Conservation (phyloP, 64 coral and sea anemone species). For the Acropora yongei region DNA sequence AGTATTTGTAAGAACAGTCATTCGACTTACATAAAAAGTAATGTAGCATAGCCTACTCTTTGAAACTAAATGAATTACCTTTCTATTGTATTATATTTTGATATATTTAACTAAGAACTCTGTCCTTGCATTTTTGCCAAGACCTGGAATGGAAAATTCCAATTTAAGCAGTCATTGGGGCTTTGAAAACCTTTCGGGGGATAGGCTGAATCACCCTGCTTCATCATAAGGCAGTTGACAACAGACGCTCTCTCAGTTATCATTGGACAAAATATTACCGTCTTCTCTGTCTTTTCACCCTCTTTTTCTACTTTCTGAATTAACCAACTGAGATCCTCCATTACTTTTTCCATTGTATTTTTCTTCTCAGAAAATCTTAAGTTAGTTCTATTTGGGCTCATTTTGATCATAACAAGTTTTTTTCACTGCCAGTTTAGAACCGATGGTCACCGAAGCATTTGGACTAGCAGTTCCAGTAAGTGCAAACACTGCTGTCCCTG, state of each 20-base stretch:
- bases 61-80: no score
- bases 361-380: conserved; percentile 8
- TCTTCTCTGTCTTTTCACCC: not conserved
- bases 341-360: not conserved
- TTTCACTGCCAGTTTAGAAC: not conserved
- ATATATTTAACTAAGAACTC: not conserved
- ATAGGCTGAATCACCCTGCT: not conserved
- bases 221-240: conserved; percentile 17
- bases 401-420: not conserved
- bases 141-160: conserved; percentile 56
- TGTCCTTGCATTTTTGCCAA: conserved; percentile 32
- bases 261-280: conserved; percentile 9
- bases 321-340: not conserved
- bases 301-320: not conserved
- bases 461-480: conserved; percentile 61
- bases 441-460: not conserved
- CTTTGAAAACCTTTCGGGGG: not conserved
- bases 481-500: conserved; percentile 57
- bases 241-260: conserved; percentile 27
- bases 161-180: conserved; percentile 23
- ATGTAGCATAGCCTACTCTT: no score
- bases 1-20: no score
- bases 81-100: no score
- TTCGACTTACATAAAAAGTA: no score
- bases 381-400: conserved; percentile 42